Evolutionary conservation across 2,888 invertebrate species (phyloP), one percentile per base, ranked within the genome.

Genomic region (Helleia helle): DNA sequence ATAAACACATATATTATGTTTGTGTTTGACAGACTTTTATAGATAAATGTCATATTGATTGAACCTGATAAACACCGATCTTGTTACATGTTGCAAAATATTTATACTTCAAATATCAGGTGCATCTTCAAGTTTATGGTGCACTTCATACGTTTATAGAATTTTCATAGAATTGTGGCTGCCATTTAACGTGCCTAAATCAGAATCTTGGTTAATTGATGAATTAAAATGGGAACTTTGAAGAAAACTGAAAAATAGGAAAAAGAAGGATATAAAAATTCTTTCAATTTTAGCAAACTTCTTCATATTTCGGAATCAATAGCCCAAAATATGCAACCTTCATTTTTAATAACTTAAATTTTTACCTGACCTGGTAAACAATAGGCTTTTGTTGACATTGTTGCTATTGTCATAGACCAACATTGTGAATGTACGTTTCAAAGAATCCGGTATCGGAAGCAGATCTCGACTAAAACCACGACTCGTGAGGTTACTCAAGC

Each of bases 401-500:
- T 22, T 4, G 22, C 34, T 11, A 8, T 34, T 34, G 34, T 34
- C 34, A 18, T 18, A 34, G 18, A 8, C 22, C 18, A 18, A 18
- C 18, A 18, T 34, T 34, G 11, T 34, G 12, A 18, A 13, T 27
- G 4, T 17, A 15, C 7, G 12, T 25, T 26, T 40, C 25, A 25
- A 12, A 4, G 15, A 25, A 40, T 12, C 36, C 24, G 36, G 31
- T 40, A 24, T 40, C 25, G 40, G 31, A 31, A 40, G 25, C 25
- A 38, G 36, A 22, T 43, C 37, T 31, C 27, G 34, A 42, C 37
- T 36, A 31, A 34, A 44, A 42, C 40, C 29, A 44, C 31, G 40
- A 11, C 31, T 42, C 37, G 30, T 26, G 24, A 15, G 38, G 12
- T 42, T 37, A 40, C 28, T 47, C 37, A 43, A 46, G 50, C 48